Evolutionary conservation across 2,113 vertebrate genomes (phyloP), one percentile per base, ranked within the genome.

Genomic region (Menura novaehollandiae): DNA sequence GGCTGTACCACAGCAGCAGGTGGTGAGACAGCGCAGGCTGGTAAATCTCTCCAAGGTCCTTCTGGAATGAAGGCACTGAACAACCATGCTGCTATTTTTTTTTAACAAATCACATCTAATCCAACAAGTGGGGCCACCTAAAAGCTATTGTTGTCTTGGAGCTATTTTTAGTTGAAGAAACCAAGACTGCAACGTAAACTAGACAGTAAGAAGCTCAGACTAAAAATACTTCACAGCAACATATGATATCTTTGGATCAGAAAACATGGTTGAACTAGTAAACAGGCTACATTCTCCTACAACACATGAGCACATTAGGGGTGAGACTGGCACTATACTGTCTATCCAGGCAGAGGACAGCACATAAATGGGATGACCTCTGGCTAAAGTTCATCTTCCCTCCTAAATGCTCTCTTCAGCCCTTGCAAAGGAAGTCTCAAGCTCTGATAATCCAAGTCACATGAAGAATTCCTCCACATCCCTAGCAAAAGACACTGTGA

Each of bases 161-260:
- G 17, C 59, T 95, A 88, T 88, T 95, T 91, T 80, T 73, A 95
- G 67, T 59, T 63, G 55, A 79, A 85, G 88, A 95, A 90, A 94
- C 37, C 49, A 95, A 43, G 51, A 53, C 58, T 91, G 74, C 15
- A 90, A 85, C 83, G 71, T 80, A 88, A 94, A 93, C 68, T 88
- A 67, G 72, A 51, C 67, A 83, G 74, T 88, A 93, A 94, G 88
- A 89, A 85, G 62, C 37, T 83, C 51, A 53, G 52, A 71, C 85
- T 96, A 94, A 94, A 96, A 97, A 91, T 90, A 96, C 78, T 55
- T 85, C 78, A 74, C 21, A 28, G 85, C 74, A 95, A 94, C 78
- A 89, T 53, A 62, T 10, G 87, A 85, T 93, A 79, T 46, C 71
- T 93, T 71, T 84, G 82, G 72, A 94, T 77, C 35, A 73, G 66